Evolutionary conservation across 2,888 invertebrate genomes (phyloP).

Genomic region (Acronicta alni): DNA sequence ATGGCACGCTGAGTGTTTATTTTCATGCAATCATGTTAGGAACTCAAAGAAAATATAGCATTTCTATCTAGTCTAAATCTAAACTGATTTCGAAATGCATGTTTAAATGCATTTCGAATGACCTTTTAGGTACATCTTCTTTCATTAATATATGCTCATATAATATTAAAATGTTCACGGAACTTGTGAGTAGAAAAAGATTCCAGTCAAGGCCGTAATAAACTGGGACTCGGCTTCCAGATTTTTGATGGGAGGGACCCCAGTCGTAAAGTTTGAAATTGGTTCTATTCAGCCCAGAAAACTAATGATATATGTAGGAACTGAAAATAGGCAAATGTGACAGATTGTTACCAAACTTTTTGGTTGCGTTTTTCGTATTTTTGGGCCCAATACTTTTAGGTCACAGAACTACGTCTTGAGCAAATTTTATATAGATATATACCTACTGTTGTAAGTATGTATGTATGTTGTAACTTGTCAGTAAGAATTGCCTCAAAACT

Average conservation of each 20-base stretch:
- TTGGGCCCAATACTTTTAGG: conserved; percentile 5
- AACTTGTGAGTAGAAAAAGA: conserved; percentile 27
- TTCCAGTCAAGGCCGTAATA: conserved; percentile 37
- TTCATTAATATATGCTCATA: conserved; percentile 14
- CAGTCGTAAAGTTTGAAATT: conserved; percentile 40
- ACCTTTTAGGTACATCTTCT: conserved; percentile 18
- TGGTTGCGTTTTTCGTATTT: background rate
- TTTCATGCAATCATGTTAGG: no score
- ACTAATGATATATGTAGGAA: conserved; percentile 6
- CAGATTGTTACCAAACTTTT: background rate
- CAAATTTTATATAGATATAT: conserved; percentile 2
- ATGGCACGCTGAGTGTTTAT: no score
- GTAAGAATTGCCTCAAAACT: no score
- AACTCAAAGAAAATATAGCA: no score
- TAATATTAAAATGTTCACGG: conserved; percentile 13
- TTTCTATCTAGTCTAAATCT: no score
- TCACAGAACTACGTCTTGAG: background rate
- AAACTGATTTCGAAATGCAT: no score
- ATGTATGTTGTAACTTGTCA: no score
- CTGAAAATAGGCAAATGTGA: background rate
- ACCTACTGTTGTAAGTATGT: background rate
- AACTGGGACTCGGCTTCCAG: conserved; percentile 21
- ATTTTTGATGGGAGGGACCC: conserved; percentile 34
- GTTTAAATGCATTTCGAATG: conserved; percentile 7
- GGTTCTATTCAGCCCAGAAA: conserved; percentile 17